Evolutionary conservation across 1,140 invertebrate species (phyloP), one percentile per base, ranked within the genome.

Genomic region (Aphelinus certus): DNA sequence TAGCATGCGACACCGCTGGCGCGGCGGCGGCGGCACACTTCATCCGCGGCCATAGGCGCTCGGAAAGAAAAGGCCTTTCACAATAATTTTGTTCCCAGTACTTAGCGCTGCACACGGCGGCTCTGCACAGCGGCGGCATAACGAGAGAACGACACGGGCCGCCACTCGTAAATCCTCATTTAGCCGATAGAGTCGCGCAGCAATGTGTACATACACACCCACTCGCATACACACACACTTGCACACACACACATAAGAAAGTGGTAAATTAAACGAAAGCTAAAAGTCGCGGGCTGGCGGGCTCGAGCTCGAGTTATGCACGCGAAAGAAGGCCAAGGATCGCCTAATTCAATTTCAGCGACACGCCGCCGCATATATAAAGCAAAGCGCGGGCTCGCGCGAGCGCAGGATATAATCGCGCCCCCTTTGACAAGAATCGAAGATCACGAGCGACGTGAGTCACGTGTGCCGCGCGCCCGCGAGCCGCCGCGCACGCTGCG

Each of bases 361-460:
- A 70, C 67, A 67, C 66, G 61, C 60, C 67, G 67, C 48, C 10
- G 49, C 48, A 51, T 7, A 61, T 6, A 60, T 53, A 53, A 43
- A 66, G 2, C 42, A 61, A 70, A 45, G 71, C n/a, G 67, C 45
- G 67, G 58, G 48, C 46, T 43, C 67, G 26, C 63, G 61, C 43
- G 65, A 6, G 9, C 9, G 9, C 9, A 53, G 51, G 65, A 70
- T 75, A 75, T 75, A 70, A 64, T 64, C 60, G 60, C 26, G 51
- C 43, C 73, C 48, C 45, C 66, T 69, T 75, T 75, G 73, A 75
- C 73, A 75, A 75, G 73, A 74, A 75, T 75, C 73, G 73, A 70
- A 69, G 73, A 75, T 75, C 73, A 75, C 73, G 73, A 75, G 71
- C 62, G 58, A 75, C 73, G 73, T 75, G 73, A 75, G 66, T 75